Conservation (phyloP, 2,888 invertebrate genomes). For the Apoderus coryli region DNA sequence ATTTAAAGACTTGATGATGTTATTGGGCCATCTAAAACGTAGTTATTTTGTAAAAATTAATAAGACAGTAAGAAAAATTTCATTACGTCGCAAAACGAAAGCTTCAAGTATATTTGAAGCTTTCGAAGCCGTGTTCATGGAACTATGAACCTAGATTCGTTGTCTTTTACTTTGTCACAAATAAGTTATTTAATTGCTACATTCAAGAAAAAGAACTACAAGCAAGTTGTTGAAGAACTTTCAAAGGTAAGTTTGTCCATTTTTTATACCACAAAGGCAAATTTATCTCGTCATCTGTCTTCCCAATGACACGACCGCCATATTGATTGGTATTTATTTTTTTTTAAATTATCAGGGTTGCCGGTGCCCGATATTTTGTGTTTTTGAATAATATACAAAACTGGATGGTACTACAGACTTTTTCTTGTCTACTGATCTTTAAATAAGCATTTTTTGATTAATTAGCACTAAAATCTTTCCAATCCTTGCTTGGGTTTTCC, state of each 20-base stretch:
- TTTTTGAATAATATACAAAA: too few relatives aligned
- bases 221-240: slow-evolving; percentile 78
- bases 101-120: slow-evolving; percentile 91
- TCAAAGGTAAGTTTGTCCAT: slow-evolving; percentile 80
- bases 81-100: slow-evolving; percentile 68
- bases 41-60: slow-evolving; percentile 31
- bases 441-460: too few relatives aligned
- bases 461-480: too few relatives aligned
- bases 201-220: slow-evolving; percentile 91
- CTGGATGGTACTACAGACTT: too few relatives aligned
- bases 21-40: slow-evolving; percentile 34
- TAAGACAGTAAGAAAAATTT: slow-evolving; percentile 37
- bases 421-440: too few relatives aligned
- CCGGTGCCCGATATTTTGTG: too few relatives aligned
- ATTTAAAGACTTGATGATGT: slow-evolving; percentile 34
- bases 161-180: slow-evolving; percentile 97
- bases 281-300: too few relatives aligned
- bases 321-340: too few relatives aligned
- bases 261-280: too few relatives aligned
- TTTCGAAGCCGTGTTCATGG: slow-evolving; percentile 73
- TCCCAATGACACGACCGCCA: too few relatives aligned
- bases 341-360: too few relatives aligned
- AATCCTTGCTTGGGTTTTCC: too few relatives aligned
- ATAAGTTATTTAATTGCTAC: slow-evolving; percentile 93
- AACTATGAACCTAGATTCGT: slow-evolving; percentile 99